Evolutionary conservation across 2,888 invertebrate species (phyloP).

Genomic region (Heliconius hortense): DNA sequence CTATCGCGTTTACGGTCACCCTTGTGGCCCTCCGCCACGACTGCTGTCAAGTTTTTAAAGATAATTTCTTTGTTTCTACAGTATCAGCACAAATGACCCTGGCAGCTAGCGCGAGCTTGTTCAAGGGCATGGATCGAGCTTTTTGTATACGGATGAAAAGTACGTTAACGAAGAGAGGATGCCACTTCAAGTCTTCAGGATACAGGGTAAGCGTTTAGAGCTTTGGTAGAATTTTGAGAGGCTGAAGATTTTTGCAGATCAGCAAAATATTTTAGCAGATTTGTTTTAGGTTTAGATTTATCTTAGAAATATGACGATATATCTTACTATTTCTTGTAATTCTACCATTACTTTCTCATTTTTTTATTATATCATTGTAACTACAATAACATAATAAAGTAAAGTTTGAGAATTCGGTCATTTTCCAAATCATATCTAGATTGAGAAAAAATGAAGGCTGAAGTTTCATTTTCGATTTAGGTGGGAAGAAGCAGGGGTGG

Average conservation of each 20-base stretch:
- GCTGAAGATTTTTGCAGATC: neutral
- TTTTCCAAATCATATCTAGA: slow-evolving; percentile 66
- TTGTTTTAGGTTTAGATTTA: neutral
- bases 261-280: neutral
- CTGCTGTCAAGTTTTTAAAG: neutral
- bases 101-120: slow-evolving; percentile 85
- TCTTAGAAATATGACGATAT: neutral
- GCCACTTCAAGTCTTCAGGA: slow-evolving; percentile 97
- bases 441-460: slow-evolving; percentile 73
- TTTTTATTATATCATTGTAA: neutral
- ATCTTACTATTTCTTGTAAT: neutral
- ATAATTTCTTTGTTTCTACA: slow-evolving; percentile 63
- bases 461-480: slow-evolving; percentile 81
- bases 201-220: slow-evolving; percentile 88
- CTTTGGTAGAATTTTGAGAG: slow-evolving; percentile 10
- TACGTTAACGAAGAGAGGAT: slow-evolving; percentile 97
- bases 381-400: slow-evolving; percentile 40
- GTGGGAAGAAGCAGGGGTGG: slow-evolving; percentile 74
- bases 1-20: too few relatives aligned
- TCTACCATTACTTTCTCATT: neutral
- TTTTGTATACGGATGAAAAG: slow-evolving; percentile 99
- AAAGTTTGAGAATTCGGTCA: slow-evolving; percentile 70
- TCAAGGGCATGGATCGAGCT: slow-evolving; percentile 93
- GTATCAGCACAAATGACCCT: slow-evolving; percentile 93
- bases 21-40: too few relatives aligned